Evolutionary conservation across 37 sponge, comb jelly and placozoan species (phyloP).

Genomic region (Diacarnus erythraeanus): DNA sequence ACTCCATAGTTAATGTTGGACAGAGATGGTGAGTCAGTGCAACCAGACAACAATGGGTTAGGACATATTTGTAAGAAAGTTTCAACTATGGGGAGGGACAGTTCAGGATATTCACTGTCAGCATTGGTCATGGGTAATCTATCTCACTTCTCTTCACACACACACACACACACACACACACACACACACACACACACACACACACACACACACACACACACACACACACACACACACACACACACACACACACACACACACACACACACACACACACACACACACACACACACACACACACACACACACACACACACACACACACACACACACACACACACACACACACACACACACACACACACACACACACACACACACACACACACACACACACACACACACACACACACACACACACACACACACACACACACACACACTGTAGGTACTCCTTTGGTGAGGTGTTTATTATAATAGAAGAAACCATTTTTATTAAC

Average conservation of each 20-base stretch:
- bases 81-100: no score
- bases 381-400: no score
- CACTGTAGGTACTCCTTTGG: slow-evolving; percentile 78
- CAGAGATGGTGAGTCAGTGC: slow-evolving; percentile 86
- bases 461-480: slow-evolving; percentile 25
- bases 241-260: slow-evolving; percentile 60
- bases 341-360: slow-evolving; percentile 43
- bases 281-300: slow-evolving; percentile 61
- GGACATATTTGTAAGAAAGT: no score
- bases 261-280: slow-evolving; percentile 65
- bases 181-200: slow-evolving; percentile 50
- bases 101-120: no score
- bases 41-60: no score
- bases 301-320: slow-evolving; percentile 65
- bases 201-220: slow-evolving; percentile 68
- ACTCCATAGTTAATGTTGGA: slow-evolving; percentile 88
- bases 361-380: no score
- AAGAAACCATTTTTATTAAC: no score
- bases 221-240: slow-evolving; percentile 58
- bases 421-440: no score
- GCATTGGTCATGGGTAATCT: no score
- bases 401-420: no score
- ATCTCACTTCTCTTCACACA: neutral
- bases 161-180: slow-evolving; percentile 34
- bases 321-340: slow-evolving; percentile 56